Evolutionary conservation across 1,140 invertebrate species (phyloP).

Genomic region (Pogonognathellus flavescens): DNA sequence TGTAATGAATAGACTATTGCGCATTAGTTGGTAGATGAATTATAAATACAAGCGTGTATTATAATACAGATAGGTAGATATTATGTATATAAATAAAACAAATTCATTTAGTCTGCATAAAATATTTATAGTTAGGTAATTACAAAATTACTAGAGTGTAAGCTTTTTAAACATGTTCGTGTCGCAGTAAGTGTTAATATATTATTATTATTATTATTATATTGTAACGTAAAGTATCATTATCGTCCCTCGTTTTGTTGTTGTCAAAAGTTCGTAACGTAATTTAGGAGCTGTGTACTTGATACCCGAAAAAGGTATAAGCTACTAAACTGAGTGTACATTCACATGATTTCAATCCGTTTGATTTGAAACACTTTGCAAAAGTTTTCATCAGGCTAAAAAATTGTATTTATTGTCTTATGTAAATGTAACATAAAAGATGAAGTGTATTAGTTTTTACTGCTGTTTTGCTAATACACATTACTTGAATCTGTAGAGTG

Average conservation of each 20-base stretch:
- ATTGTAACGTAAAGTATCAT: conserved; percentile 18
- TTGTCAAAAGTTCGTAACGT: background rate
- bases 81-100: background rate
- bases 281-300: no score
- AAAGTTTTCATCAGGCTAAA: no score
- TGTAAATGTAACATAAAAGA: no score
- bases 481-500: no score
- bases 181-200: conserved; percentile 6
- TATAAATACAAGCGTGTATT: background rate
- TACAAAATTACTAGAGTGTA: background rate
- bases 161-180: conserved; percentile 24
- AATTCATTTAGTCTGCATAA: background rate
- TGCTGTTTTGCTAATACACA: no score
- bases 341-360: no score
- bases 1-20: no score
- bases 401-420: no score
- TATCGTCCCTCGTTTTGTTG: background rate
- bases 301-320: no score
- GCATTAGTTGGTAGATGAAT: background rate
- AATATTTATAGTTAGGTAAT: background rate
- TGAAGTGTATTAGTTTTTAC: no score
- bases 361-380: no score
- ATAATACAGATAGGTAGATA: background rate
- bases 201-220: background rate
- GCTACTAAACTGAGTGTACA: no score